A percentile compares a stretch with the other conserved stretches of the same genome.
These are phyloP conservation scores for Perca schrenkii DNA, from an alignment of 2,113 vertebrate species.

Conservation along the genomic window DNA sequence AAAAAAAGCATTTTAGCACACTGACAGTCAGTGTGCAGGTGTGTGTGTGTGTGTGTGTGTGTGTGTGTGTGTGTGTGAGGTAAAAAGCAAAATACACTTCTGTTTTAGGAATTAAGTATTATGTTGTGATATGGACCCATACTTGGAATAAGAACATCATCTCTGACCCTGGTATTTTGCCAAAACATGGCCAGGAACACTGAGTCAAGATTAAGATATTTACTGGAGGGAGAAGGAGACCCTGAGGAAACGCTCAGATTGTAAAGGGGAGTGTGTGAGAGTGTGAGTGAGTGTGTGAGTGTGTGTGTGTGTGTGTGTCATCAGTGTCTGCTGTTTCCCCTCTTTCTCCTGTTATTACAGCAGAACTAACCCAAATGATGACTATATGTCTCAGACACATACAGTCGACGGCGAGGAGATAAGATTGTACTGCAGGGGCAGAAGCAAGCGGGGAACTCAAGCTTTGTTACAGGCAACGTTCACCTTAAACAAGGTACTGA, in stretches of 20 bases:
- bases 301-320: background rate
- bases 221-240: background rate
- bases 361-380: background rate
- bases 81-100: no score
- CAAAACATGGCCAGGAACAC: background rate
- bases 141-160: background rate
- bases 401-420: no score
- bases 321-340: background rate
- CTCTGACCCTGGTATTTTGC: background rate
- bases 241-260: background rate
- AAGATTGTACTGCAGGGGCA: no score
- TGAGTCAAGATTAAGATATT: background rate
- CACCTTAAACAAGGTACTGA: no score
- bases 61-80: no score
- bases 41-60: no score
- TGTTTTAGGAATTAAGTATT: no score
- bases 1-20: background rate
- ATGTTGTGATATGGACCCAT: background rate
- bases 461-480: no score
- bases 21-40: background rate
- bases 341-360: background rate
- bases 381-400: no score
- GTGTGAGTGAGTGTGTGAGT: background rate
- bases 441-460: no score
- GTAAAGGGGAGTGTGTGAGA: background rate